Conservation (phyloP, 2,888 invertebrate genomes). For the Margaritifera margaritifera region DNA sequence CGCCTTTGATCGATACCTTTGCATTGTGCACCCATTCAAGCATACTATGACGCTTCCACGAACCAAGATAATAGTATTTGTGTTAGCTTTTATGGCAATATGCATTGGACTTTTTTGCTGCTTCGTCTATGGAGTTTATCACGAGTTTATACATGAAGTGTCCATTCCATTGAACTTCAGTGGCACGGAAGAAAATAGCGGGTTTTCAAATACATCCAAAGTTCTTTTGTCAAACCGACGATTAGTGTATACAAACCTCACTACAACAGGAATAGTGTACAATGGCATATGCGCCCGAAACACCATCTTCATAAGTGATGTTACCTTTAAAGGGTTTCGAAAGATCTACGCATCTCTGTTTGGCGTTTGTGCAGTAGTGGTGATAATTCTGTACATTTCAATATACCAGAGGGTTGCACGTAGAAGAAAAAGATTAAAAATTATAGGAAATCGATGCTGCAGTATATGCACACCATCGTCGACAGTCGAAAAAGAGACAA, state of each 20-base stretch:
- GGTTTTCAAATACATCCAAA: too few relatives aligned
- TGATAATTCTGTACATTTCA: constrained; percentile 67
- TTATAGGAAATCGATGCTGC: constrained; percentile 43
- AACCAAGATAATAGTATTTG: constrained; percentile 24
- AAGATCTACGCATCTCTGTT: constrained; percentile 66
- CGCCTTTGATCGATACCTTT: constrained; percentile 67
- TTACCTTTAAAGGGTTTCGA: constrained; percentile 50
- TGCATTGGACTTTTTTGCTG: constrained; percentile 21
- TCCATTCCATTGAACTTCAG: too few relatives aligned
- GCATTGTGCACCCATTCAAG: constrained; percentile 65
- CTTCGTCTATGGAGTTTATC: constrained; percentile 19
- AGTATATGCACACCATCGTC: constrained; percentile 34
- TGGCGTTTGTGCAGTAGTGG: constrained; percentile 64
- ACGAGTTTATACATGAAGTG: not conserved
- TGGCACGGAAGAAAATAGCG: too few relatives aligned
- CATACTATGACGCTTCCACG: constrained; percentile 53
- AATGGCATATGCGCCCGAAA: too few relatives aligned
- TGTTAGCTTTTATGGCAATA: constrained; percentile 16
- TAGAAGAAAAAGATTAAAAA: constrained; percentile 39
- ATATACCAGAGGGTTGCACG: constrained; percentile 57
- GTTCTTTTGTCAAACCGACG: too few relatives aligned
- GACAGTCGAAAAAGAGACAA: constrained; percentile 34
- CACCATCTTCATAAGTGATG: too few relatives aligned
- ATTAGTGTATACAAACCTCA: too few relatives aligned
- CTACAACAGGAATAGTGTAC: too few relatives aligned